Evolutionary conservation across 2,888 invertebrate genomes (phyloP), one percentile per base, ranked within the genome.

Genomic region (Pseudanteris insignis): DNA sequence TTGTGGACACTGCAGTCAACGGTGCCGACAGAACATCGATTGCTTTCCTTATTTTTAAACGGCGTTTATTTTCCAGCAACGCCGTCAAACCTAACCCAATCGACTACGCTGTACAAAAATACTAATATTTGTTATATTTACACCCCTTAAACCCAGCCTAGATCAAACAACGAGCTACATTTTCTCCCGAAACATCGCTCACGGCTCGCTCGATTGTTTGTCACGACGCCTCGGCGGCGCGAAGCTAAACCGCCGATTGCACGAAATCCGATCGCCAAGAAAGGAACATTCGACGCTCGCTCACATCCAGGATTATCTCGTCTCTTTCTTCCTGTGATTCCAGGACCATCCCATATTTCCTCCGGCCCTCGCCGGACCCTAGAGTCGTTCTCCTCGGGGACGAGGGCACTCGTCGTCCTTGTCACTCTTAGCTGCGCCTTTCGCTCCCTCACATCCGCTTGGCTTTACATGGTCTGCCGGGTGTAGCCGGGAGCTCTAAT

Each of bases 291-390:
- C 37, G 37, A 32, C 21, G 47, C 24, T 13, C 15, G 24, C 29
- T 18, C 18, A 37, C 54, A 38, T n/a, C 29, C 28, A 14, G 13
- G 58, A 67, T 71, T 72, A 72, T 66, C 71, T 63, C 48, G 69
- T 70, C 67, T 67, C 72, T 79, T 79, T 79, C 71, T 79, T 79
- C 66, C 79, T 76, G 71, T 79, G 79, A 74, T 79, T 79, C 78
- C 79, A 79, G 71, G 79, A 79, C 79, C 79, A 79, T 79, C 69
- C 79, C 79, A 79, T 79, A 75, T 74, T 76, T 73, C 63, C 59
- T 55, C 54, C 34, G 28, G 43, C 46, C 43, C 37, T 47, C 44
- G 46, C 40, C 36, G 30, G 33, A 36, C 26, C 41, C 34, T 36
- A 25, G 32, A 6, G 28, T 10, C 13, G 28, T 6, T 28, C 7